These are phyloP conservation scores for Peromyscus nudipes DNA, from an alignment of 2,797 vertebrate species.

Conservation along the genomic window DNA sequence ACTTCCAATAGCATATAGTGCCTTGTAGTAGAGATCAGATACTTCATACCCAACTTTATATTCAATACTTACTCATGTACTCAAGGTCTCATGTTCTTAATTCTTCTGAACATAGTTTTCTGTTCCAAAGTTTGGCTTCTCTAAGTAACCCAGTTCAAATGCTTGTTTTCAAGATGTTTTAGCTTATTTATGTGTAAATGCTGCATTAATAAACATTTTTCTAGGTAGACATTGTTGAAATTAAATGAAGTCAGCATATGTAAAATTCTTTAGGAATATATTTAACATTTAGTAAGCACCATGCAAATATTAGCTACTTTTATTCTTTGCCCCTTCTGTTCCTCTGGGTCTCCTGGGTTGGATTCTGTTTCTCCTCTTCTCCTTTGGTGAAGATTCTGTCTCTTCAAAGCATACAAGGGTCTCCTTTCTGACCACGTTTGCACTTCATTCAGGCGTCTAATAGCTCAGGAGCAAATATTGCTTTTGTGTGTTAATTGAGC, in stretches of 20 bases:
- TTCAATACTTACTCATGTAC: background rate
- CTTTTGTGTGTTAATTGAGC: background rate
- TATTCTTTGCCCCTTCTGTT: background rate
- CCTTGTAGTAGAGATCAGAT: background rate
- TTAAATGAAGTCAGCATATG: slow-evolving; percentile 2
- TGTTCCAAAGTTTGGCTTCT: background rate
- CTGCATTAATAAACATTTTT: background rate
- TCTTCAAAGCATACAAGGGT: background rate
- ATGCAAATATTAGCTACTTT: background rate
- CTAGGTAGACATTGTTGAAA: background rate
- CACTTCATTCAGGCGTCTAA: background rate
- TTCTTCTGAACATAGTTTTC: background rate
- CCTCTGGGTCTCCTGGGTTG: background rate
- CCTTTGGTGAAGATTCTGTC: background rate
- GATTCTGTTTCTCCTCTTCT: background rate
- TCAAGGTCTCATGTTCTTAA: background rate
- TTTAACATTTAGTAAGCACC: background rate
- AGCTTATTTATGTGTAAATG: background rate
- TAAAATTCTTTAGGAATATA: slow-evolving; percentile 10
- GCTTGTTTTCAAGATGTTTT: background rate
- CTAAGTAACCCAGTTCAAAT: background rate
- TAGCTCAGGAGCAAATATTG: background rate
- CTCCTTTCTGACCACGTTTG: background rate
- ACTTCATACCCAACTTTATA: background rate
- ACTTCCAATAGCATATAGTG: background rate